These are phyloP conservation scores for Chroicocephalus ridibundus DNA, from an alignment of 2,113 vertebrate genomes.

Conservation along the genomic window DNA sequence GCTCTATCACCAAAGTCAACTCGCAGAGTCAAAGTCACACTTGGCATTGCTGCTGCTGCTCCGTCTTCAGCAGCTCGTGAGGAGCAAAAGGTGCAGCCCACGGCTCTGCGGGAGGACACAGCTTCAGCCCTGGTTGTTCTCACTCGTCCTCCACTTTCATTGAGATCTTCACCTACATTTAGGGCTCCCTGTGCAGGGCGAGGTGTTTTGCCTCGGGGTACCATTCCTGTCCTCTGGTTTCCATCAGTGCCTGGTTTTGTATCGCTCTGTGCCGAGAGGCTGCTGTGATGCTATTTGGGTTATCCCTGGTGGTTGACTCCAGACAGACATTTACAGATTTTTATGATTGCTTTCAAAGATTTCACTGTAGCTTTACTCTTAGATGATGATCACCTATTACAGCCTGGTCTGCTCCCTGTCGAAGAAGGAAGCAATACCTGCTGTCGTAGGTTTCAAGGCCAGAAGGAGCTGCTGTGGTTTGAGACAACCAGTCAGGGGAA, in stretches of 20 bases:
- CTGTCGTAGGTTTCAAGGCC: neutral
- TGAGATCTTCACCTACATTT: neutral
- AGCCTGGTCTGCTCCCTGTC: neutral
- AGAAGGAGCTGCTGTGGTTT: neutral
- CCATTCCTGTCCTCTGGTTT: neutral
- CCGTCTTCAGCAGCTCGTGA: neutral
- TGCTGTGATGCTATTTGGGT: fast-evolving
- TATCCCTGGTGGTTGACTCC: neutral
- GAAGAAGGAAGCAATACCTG: neutral
- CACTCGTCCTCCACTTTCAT: neutral
- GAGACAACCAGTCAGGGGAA: neutral
- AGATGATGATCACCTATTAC: neutral
- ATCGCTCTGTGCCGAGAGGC: fast-evolving
- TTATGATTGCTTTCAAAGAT: neutral
- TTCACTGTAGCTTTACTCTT: neutral
- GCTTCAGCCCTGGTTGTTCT: neutral
- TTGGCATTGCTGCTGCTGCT: neutral
- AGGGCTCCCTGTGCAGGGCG: neutral
- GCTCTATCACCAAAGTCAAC: slow-evolving; percentile 43
- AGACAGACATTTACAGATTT: neutral
- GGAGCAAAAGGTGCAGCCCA: neutral
- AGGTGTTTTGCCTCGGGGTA: neutral
- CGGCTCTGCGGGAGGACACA: fast-evolving
- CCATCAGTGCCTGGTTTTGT: neutral
- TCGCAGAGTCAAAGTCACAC: slow-evolving; percentile 17